Percentiles rank a stretch among this genome's conserved stretches.
Conservation (phyloP, 2,113 vertebrate species). For the Setophaga petechia region DNA sequence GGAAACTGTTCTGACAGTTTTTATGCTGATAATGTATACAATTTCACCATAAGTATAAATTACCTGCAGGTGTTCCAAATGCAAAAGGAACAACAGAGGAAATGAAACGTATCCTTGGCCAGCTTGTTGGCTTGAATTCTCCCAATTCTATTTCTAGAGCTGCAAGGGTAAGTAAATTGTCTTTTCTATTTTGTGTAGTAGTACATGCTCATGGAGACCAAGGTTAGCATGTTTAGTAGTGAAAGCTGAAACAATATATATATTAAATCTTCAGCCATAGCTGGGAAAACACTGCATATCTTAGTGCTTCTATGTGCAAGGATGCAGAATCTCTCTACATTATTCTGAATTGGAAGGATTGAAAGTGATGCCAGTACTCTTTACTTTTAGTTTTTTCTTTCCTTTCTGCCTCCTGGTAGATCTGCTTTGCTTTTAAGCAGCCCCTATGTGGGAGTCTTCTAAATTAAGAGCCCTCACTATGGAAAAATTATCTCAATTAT, state of each 20-base stretch:
- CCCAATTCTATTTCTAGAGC: conserved; percentile 93
- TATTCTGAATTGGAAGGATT: background rate
- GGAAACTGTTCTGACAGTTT: background rate
- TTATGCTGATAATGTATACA: background rate
- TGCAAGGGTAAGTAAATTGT: conserved; percentile 82
- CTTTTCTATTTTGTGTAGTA: background rate
- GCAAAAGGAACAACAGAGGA: conserved; percentile 76
- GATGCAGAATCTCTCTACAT: background rate
- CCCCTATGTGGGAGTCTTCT: accelerated
- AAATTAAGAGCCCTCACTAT: background rate
- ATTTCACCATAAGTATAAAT: background rate
- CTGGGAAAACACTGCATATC: background rate
- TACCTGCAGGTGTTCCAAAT: conserved; percentile 55
- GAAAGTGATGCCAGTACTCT: background rate
- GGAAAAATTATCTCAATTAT: background rate
- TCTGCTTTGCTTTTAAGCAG: background rate
- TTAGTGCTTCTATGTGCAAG: background rate
- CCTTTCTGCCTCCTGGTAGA: background rate
- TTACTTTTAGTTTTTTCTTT: background rate
- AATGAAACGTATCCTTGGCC: conserved; percentile 87
- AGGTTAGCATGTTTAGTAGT: background rate
- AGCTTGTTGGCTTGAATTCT: conserved; percentile 91
- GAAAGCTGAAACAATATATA: background rate
- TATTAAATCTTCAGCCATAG: background rate
- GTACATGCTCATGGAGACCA: background rate